These are phyloP conservation scores for Grammomys dolichurus DNA, from an alignment of 2,113 vertebrate genomes.

Conservation along the genomic window DNA sequence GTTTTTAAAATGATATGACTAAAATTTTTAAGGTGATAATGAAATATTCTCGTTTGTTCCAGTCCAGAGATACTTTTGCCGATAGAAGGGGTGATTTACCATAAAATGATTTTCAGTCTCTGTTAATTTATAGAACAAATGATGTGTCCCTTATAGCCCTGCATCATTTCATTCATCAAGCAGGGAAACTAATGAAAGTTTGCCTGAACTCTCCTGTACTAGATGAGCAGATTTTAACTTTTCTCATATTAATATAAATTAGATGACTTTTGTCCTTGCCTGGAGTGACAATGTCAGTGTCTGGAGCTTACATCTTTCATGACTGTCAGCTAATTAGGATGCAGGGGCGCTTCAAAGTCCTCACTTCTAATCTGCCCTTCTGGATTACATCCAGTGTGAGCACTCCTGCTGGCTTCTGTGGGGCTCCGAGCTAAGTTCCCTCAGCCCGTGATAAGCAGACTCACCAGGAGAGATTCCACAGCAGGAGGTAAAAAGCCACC, in stretches of 20 bases:
- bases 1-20: background rate
- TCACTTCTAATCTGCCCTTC: constrained; percentile 76
- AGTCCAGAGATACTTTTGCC: constrained; percentile 71
- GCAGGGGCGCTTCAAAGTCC: constrained; percentile 78
- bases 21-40: constrained; percentile 67
- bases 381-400: constrained; percentile 77
- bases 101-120: constrained; percentile 72
- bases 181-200: constrained; percentile 81
- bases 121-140: constrained; percentile 84
- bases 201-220: constrained; percentile 72
- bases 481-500: constrained; percentile 4
- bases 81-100: constrained; percentile 59
- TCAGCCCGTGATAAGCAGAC: constrained; percentile 48
- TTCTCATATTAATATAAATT: constrained; percentile 82
- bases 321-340: constrained; percentile 82
- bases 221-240: constrained; percentile 82
- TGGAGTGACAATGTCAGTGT: constrained; percentile 80
- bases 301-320: constrained; percentile 82
- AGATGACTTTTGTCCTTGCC: constrained; percentile 85
- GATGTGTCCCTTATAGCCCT: constrained; percentile 76
- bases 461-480: constrained; percentile 57
- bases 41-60: constrained; percentile 59
- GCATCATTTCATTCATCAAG: constrained; percentile 80
- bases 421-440: constrained; percentile 61
- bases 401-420: constrained; percentile 69